Conservation (phyloP, 2,888 invertebrate genomes). For the Chouioia cunea region DNA sequence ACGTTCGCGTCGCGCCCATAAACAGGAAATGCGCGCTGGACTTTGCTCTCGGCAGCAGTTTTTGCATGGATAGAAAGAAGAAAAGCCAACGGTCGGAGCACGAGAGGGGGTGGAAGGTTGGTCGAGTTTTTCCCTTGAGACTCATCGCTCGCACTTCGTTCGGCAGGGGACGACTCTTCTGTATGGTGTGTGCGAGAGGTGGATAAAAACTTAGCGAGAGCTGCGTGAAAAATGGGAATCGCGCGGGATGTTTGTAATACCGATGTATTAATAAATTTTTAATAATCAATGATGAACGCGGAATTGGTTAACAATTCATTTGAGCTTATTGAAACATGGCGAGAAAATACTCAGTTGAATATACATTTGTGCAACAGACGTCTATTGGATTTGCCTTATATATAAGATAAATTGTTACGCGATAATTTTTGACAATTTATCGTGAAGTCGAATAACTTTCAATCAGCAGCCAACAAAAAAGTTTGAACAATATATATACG, state of each 20-base stretch:
- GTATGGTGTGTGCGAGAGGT: background rate
- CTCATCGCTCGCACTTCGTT: slow-evolving; percentile 67
- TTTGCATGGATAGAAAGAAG: slow-evolving; percentile 46
- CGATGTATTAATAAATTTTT: too few relatives aligned
- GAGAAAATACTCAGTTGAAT: too few relatives aligned
- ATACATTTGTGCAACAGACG: too few relatives aligned
- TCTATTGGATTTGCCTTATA: too few relatives aligned
- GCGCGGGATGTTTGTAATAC: too few relatives aligned
- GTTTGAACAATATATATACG: background rate
- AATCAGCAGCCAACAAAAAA: background rate
- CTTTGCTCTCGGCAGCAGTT: slow-evolving; percentile 29
- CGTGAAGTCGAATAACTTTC: too few relatives aligned
- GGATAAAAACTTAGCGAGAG: background rate
- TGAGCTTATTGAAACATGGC: too few relatives aligned
- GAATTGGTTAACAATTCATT: too few relatives aligned
- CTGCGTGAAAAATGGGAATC: too few relatives aligned
- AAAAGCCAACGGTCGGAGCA: slow-evolving; percentile 22
- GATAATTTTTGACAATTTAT: too few relatives aligned
- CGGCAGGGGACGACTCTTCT: slow-evolving; percentile 48
- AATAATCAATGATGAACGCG: too few relatives aligned
- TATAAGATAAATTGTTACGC: too few relatives aligned
- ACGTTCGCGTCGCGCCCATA: slow-evolving; percentile 61
- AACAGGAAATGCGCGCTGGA: slow-evolving; percentile 56
- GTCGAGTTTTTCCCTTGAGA: slow-evolving; percentile 60
- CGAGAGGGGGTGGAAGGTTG: slow-evolving; percentile 9